These are phyloP conservation scores for Rhinoraja longicauda DNA, from an alignment of 2,797 vertebrate genomes.

Conservation along the genomic window DNA sequence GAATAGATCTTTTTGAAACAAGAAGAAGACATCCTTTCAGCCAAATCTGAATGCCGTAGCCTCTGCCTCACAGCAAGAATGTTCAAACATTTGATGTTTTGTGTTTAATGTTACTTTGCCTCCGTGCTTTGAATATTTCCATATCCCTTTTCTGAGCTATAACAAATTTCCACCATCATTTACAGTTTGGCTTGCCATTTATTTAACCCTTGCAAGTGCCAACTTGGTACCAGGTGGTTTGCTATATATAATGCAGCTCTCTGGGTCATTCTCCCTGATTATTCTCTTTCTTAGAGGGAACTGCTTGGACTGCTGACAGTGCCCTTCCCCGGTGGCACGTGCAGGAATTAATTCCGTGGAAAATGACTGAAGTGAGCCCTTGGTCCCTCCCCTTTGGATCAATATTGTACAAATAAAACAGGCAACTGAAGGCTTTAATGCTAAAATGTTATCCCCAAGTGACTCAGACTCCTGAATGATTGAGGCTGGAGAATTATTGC, in stretches of 20 bases:
- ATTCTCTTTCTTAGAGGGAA: background rate
- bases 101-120: background rate
- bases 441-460: background rate
- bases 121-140: background rate
- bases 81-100: background rate
- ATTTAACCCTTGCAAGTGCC: background rate
- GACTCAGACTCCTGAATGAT: background rate
- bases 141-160: background rate
- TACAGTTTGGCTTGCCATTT: background rate
- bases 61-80: background rate
- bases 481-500: background rate
- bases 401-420: background rate
- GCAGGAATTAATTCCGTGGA: background rate
- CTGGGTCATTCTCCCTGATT: background rate
- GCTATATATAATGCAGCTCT: background rate
- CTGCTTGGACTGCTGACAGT: background rate
- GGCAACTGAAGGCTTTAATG: background rate
- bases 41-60: background rate
- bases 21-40: background rate
- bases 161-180: background rate
- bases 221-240: background rate
- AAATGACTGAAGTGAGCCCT: background rate
- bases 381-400: background rate
- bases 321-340: background rate
- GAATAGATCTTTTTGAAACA: background rate